These are phyloP conservation scores for Seriola rivoliana DNA, from an alignment of 2,113 vertebrate species.

Conservation along the genomic window DNA sequence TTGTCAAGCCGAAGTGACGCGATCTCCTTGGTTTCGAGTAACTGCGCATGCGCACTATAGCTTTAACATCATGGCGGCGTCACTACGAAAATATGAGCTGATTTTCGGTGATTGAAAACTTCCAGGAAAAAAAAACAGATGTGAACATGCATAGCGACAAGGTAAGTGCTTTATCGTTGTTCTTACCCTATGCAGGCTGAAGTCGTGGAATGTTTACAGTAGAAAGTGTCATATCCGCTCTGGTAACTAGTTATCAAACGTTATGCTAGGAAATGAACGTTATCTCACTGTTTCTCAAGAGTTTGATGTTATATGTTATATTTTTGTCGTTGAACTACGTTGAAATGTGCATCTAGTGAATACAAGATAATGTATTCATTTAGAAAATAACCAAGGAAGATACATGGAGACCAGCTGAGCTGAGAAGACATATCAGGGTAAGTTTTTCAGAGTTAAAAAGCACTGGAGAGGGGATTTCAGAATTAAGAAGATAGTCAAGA, in stretches of 20 bases:
- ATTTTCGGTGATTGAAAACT: not conserved
- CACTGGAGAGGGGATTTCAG: not conserved
- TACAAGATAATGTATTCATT: conserved; percentile 15
- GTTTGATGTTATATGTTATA: not conserved
- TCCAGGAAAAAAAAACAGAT: not conserved
- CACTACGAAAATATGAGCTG: conserved; percentile 41
- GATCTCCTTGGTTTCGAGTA: conserved; percentile 66
- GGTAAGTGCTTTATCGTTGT: conserved; percentile 55
- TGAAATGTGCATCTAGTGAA: not conserved
- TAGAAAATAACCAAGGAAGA: conserved; percentile 93
- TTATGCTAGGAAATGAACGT: not conserved
- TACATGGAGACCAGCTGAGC: conserved; percentile 94
- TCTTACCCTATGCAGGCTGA: rapidly evolving
- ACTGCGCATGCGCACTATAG: conserved; percentile 71
- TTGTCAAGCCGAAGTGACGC: conserved; percentile 79
- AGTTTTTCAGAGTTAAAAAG: conserved; percentile 37
- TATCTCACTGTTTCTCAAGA: not conserved
- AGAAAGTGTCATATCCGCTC: not conserved
- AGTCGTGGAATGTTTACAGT: not conserved
- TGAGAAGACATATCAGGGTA: conserved; percentile 90
- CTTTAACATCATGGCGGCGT: conserved; percentile 74
- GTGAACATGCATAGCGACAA: conserved; percentile 79
- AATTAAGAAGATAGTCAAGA: too few species aligned
- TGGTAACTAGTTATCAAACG: not conserved
- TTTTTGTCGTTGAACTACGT: not conserved